phyloP scores from a whole-genome alignment of 2,113 vertebrate species.

The Malurus alboscapulatus region DNA sequence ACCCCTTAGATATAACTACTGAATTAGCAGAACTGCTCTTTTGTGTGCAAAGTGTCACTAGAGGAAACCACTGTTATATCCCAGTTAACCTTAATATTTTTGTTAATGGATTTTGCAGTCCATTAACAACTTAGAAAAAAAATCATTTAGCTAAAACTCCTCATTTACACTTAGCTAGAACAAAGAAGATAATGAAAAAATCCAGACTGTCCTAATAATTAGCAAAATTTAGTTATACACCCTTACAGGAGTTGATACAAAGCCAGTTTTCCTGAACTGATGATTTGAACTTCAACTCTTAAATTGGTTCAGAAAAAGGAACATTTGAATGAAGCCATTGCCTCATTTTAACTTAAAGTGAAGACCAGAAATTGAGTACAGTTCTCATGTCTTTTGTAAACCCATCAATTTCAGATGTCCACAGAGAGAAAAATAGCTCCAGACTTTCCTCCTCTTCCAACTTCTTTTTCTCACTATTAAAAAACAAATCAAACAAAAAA shows the following conservation, averaged over 20 bases:
- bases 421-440: neutral
- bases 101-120: neutral
- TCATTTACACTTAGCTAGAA: neutral
- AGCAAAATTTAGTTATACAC: neutral
- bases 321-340: neutral
- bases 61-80: neutral
- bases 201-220: neutral
- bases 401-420: neutral
- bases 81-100: neutral
- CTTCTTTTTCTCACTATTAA: neutral
- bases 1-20: neutral
- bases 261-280: neutral
- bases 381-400: neutral
- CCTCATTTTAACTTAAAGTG: neutral
- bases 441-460: neutral
- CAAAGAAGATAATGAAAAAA: neutral
- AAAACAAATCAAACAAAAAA: neutral
- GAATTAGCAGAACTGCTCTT: neutral
- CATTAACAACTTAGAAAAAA: neutral
- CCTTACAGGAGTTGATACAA: neutral
- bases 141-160: neutral
- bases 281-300: neutral
- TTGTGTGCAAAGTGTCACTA: neutral
- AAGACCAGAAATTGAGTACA: neutral
- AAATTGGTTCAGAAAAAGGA: neutral